Conservation (phyloP, 64 coral and sea anemone genomes). For the Actinia tenebrosa region DNA sequence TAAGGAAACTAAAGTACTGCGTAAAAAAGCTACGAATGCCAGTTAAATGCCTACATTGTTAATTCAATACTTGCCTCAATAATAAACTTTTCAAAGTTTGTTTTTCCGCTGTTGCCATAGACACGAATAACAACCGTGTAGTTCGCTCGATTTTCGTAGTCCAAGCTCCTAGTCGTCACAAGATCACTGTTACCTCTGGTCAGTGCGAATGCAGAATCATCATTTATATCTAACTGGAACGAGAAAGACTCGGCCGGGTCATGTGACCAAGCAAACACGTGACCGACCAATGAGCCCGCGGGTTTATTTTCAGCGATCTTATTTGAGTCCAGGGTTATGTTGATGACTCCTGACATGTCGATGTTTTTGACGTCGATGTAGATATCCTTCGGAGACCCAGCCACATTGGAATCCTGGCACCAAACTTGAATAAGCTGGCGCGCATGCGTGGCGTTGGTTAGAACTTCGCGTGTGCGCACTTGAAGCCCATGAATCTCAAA, state of each 20-base stretch:
- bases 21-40: too few species aligned
- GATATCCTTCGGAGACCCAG: not conserved
- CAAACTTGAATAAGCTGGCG: slow-evolving; percentile 54
- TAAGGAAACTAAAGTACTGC: too few species aligned
- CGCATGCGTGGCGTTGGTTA: slow-evolving; percentile 53
- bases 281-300: slow-evolving; percentile 50
- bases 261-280: slow-evolving; percentile 33
- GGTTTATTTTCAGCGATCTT: slow-evolving; percentile 52
- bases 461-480: slow-evolving; percentile 35
- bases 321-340: slow-evolving; percentile 59
- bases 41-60: not conserved
- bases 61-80: slow-evolving; percentile 52
- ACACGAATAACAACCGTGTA: slow-evolving; percentile 60
- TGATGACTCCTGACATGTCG: slow-evolving; percentile 49
- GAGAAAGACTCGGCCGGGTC: slow-evolving; percentile 38
- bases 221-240: slow-evolving; percentile 30
- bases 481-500: slow-evolving; percentile 50
- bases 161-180: slow-evolving; percentile 53
- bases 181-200: slow-evolving; percentile 33
- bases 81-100: slow-evolving; percentile 59
- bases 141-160: slow-evolving; percentile 47
- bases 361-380: slow-evolving; percentile 66
- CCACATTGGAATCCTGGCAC: slow-evolving; percentile 47
- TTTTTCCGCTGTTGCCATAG: slow-evolving; percentile 54
- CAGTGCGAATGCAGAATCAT: slow-evolving; percentile 55